Base-by-base conservation (phyloP, 2,797 vertebrate genomes). In the Strix occidentalis region DNA sequence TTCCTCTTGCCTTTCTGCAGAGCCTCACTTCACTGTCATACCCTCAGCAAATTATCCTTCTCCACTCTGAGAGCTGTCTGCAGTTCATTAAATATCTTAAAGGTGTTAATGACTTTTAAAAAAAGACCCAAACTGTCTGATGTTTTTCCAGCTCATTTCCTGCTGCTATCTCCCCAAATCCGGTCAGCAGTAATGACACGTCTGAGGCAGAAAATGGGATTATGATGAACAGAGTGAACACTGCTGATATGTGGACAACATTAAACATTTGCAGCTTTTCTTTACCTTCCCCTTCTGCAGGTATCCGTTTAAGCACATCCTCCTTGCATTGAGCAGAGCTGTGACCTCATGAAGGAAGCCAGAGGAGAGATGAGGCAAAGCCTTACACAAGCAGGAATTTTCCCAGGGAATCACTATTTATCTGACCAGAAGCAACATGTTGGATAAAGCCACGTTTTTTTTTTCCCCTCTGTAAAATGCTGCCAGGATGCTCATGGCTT, bases 71-170 rank as follows among this genome's bases (percentile, higher is more conserved):
- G 76, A 84, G 69, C 90, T 78, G 90, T 70, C 64, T 80, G 80
- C 80, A 80, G 94, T 93, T 96, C 96, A 95, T 93, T 68, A 85
- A 95, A 82, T 88, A 88, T 93, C 95, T 95, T 86, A 91, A 96
- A 95, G 95, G 93, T 84, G 79, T 94, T 94, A 86, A 95, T 93
- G 87, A 90, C 90, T 95, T 93, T 90, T 54, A 8, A 66, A 96
- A 92, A 95, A 95, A 94, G 90, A 75, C 53, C 79, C 94, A 93
- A 94, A 96, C 66, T 92, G 88, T 94, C 95, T 87, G 93, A 86
- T 80, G 87, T 87, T 96, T 97, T 96, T 90, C 94, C 85, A 96
- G 94, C 91, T 97, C 96, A 83, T 97, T 96, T 97, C 95, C 94
- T 87, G 60, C 87, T 82, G 75, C 93, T 94, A 89, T 88, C 74